Conservation (phyloP, 2,797 vertebrate species). For the Gadopsis bispinosus region DNA sequence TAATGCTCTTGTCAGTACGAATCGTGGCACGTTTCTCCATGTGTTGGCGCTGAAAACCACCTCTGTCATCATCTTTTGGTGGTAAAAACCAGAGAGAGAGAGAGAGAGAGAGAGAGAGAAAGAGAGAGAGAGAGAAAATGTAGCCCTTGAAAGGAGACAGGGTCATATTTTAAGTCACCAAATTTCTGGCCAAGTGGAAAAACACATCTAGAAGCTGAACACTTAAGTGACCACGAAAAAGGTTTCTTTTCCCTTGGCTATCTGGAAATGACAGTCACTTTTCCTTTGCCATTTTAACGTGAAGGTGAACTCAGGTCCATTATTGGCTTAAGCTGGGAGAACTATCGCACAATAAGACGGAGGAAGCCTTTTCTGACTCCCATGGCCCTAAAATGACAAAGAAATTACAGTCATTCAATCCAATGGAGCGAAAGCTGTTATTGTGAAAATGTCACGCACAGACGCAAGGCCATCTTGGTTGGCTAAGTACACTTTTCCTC, state of each 20-base stretch:
- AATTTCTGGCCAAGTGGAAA: conserved; percentile 17
- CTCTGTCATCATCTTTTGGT: background rate
- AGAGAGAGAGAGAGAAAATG: background rate
- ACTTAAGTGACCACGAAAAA: conserved; percentile 24
- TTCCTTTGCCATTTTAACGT: conserved; percentile 49
- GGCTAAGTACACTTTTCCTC: conserved; percentile 8
- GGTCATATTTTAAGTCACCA: background rate
- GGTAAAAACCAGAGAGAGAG: background rate
- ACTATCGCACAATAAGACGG: conserved; percentile 29
- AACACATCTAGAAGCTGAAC: conserved; percentile 24
- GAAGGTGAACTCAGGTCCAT: conserved; percentile 41
- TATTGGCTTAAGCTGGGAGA: conserved; percentile 43
- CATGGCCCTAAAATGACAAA: conserved; percentile 42
- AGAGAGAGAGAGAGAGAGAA: background rate
- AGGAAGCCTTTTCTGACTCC: conserved; percentile 47
- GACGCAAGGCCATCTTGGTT: conserved; percentile 24
- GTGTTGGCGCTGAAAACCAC: conserved; percentile 20
- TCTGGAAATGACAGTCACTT: conserved; percentile 47
- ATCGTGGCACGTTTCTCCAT: conserved; percentile 14
- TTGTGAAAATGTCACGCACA: conserved; percentile 62
- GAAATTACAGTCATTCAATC: conserved; percentile 64
- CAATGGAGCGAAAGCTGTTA: conserved; percentile 56
- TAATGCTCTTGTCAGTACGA: conserved; percentile 16
- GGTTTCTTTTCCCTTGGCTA: conserved; percentile 22
- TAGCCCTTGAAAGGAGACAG: conserved; percentile 19